Evolutionary conservation across 2,888 invertebrate species (phyloP), one percentile per base, ranked within the genome.

Genomic region (Antitype chi): DNA sequence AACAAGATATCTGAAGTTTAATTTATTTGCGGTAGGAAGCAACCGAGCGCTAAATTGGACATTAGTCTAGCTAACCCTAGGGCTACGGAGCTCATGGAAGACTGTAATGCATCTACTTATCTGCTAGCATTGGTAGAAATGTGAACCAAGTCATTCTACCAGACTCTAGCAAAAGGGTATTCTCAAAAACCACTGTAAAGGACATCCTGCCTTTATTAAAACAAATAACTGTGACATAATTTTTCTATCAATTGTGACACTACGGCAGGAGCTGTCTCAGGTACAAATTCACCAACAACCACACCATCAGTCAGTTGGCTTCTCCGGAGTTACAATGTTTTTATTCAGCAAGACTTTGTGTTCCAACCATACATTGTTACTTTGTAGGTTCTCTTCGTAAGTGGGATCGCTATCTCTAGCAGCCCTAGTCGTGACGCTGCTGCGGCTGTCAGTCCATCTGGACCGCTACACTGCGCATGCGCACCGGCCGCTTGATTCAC

Each of bases 1-100:
- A 76, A 76, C 82, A 76, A 85, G 70, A 75, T 80, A 80, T 76
- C 74, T 78, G 73, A 67, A 64, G 71, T 77, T 80, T 83, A 86
- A 86, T 87, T 83, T 78, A 43, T 67, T 80, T 68, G 74, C 74
- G 80, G 73, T 63, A 70, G 76, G 74, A 76, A 76, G 84, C 71
- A 66, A 55, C 74, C 69, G 70, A 43, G 62, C 63, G 70, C 75
- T 68, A 78, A 78, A 84, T 84, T 85, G 82, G 70, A 76, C 67
- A 78, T 81, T 70, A 84, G 66, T 55, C 52, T 17, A 52, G 72
- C 75, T 49, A 4, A 20, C 28, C 4, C 49, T 60, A 85, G 85
- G 84, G 85, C 81, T 87, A 59, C 68, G 38, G 15, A 59, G 20
- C 63, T 23, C 5, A 17, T 17, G 5, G 1, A 71, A 2, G 15